Evolutionary conservation across 2,888 invertebrate species (phyloP).

Genomic region (Branchellion lobata): DNA sequence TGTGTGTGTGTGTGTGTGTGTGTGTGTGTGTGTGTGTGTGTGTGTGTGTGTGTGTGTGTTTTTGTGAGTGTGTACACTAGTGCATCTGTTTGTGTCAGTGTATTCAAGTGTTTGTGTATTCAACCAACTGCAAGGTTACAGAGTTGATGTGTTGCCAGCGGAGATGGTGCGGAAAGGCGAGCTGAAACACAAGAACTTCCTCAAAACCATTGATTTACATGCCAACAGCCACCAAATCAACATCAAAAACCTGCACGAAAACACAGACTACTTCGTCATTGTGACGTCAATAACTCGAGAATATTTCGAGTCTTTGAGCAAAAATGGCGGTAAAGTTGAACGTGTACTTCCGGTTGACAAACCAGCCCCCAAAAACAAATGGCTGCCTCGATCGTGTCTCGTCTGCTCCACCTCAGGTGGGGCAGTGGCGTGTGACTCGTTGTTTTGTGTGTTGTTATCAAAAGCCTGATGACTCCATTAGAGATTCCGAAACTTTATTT

Average conservation of each 20-base stretch:
- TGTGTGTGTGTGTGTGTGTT: too few species aligned
- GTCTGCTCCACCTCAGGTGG: conserved; percentile 60
- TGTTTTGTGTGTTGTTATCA: not conserved
- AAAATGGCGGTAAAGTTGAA: conserved; percentile 51
- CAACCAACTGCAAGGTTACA: conserved; percentile 55
- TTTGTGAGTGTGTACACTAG: too few species aligned
- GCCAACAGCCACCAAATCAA: conserved; percentile 58
- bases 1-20: too few species aligned
- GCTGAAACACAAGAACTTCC: not conserved
- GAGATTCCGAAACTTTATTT: not conserved
- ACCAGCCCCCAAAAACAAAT: conserved; percentile 57
- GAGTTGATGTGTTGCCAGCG: conserved; percentile 60
- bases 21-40: too few species aligned
- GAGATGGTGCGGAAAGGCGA: conserved; percentile 44
- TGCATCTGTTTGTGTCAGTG: not conserved
- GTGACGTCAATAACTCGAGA: conserved; percentile 62
- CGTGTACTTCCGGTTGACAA: conserved; percentile 56
- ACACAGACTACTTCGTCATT: conserved; percentile 59
- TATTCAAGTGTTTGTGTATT: not conserved
- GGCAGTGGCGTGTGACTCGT: too few species aligned
- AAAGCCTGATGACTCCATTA: not conserved
- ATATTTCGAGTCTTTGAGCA: conserved; percentile 57
- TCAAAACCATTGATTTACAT: conserved; percentile 55
- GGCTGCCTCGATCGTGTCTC: conserved; percentile 60
- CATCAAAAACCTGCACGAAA: conserved; percentile 58